These are phyloP conservation scores for Cotesia typhae DNA, from an alignment of 1,140 invertebrate genomes.

Conservation along the genomic window DNA sequence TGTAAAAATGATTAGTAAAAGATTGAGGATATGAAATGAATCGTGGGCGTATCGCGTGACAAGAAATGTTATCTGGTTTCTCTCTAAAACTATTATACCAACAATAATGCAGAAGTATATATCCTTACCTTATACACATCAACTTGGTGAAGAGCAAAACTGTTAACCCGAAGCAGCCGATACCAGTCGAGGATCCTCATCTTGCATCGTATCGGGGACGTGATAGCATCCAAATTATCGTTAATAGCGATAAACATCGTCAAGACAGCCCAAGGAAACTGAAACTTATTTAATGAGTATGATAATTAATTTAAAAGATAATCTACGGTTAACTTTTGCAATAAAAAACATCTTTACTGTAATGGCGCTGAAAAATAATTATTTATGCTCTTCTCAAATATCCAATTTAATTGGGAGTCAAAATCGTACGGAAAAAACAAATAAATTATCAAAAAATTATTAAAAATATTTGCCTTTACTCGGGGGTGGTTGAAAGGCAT, in stretches of 20 bases:
- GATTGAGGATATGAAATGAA: not conserved
- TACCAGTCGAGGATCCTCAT: conserved; percentile 12
- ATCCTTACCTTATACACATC: conserved; percentile 16
- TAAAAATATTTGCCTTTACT: no score
- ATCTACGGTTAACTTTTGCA: not conserved
- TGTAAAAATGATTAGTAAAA: conserved; percentile 11
- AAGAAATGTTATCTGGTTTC: conserved; percentile 31
- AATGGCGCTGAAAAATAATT: conserved; percentile 9
- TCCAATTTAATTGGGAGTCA: not conserved
- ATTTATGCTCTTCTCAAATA: no score
- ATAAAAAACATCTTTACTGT: not conserved
- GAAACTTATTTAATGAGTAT: conserved; percentile 5
- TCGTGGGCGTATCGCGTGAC: conserved; percentile 41
- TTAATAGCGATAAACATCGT: conserved; percentile 31
- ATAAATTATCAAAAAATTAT: not conserved
- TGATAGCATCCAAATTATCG: conserved; percentile 35
- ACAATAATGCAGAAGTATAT: conserved; percentile 22
- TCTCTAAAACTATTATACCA: conserved; percentile 35
- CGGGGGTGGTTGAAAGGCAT: conserved; percentile 33
- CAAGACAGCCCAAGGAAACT: conserved; percentile 12
- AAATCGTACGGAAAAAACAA: no score
- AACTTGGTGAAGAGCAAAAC: not conserved
- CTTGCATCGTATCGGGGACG: conserved; percentile 14
- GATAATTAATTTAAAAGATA: not conserved
- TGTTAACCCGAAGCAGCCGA: not conserved